These are phyloP conservation scores for Aegithalos caudatus DNA, from an alignment of 2,113 vertebrate species.

Conservation along the genomic window DNA sequence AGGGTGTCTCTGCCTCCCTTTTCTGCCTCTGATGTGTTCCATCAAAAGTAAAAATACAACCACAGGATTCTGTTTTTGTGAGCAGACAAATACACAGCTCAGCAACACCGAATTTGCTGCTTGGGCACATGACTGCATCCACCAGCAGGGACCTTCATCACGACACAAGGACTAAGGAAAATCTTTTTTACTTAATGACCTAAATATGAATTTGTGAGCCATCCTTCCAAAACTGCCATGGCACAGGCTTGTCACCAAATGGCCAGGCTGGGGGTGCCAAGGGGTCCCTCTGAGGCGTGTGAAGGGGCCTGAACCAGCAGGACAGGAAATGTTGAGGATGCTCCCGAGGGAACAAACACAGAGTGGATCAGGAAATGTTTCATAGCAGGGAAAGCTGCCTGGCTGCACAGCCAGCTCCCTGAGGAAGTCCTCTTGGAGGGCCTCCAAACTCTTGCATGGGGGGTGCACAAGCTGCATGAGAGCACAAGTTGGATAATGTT, in stretches of 20 bases:
- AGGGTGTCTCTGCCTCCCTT: background rate
- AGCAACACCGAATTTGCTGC: background rate
- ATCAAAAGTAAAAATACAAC: background rate
- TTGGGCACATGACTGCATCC: accelerated
- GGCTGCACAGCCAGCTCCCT: background rate
- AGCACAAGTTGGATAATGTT: background rate
- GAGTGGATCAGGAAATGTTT: background rate
- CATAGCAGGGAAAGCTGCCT: background rate
- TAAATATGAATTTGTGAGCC: background rate
- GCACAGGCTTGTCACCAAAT: background rate
- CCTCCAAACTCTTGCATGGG: background rate
- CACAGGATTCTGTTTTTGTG: background rate
- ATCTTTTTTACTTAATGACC: background rate
- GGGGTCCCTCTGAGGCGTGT: background rate
- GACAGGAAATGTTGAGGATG: background rate
- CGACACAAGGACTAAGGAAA: background rate
- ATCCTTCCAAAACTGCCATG: background rate
- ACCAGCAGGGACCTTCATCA: background rate
- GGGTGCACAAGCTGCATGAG: background rate
- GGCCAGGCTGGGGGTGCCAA: background rate
- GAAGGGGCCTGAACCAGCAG: background rate
- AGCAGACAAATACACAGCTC: background rate
- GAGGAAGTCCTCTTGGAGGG: conserved; percentile 29
- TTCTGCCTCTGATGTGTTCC: background rate
- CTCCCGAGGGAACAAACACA: background rate